These are phyloP conservation scores for Candidula unifasciata DNA, from an alignment of 2,888 invertebrate genomes.

Conservation along the genomic window DNA sequence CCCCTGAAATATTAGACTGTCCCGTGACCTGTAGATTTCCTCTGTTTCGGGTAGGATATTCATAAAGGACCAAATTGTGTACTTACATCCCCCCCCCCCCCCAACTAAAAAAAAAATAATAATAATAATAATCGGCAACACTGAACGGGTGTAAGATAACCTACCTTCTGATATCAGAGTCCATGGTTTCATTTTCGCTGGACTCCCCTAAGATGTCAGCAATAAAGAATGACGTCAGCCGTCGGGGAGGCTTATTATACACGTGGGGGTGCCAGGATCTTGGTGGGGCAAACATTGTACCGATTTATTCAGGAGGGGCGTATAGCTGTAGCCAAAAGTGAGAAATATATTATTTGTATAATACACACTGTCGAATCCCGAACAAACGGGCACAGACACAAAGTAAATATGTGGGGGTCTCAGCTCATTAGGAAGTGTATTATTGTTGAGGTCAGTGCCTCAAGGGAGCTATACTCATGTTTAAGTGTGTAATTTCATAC, in stretches of 20 bases:
- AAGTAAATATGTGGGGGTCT: too few species aligned
- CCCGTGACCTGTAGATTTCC: too few species aligned
- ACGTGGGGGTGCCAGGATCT: slow-evolving; percentile 92
- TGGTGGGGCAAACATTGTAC: slow-evolving; percentile 58
- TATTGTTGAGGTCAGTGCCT: too few species aligned
- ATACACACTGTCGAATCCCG: not conserved
- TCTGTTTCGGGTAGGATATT: too few species aligned
- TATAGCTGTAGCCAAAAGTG: not conserved
- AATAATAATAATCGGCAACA: not conserved
- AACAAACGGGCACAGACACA: too few species aligned
- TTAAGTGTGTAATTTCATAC: too few species aligned
- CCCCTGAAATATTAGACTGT: too few species aligned
- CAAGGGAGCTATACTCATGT: too few species aligned
- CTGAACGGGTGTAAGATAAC: not conserved
- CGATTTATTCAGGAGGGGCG: not conserved
- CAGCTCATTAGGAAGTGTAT: too few species aligned
- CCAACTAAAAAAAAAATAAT: too few species aligned
- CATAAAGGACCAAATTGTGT: not conserved
- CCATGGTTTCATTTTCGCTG: not conserved
- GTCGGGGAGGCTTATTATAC: slow-evolving; percentile 88
- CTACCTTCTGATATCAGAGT: slow-evolving; percentile 26
- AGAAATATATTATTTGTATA: not conserved
- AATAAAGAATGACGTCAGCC: slow-evolving; percentile 91
- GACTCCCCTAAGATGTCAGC: slow-evolving; percentile 88
- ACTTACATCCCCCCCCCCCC: not conserved